A percentile compares a stretch with the other conserved stretches of the same genome.
These are phyloP conservation scores for Bos indicus DNA, from an alignment of 2,113 vertebrate species.

Conservation along the genomic window DNA sequence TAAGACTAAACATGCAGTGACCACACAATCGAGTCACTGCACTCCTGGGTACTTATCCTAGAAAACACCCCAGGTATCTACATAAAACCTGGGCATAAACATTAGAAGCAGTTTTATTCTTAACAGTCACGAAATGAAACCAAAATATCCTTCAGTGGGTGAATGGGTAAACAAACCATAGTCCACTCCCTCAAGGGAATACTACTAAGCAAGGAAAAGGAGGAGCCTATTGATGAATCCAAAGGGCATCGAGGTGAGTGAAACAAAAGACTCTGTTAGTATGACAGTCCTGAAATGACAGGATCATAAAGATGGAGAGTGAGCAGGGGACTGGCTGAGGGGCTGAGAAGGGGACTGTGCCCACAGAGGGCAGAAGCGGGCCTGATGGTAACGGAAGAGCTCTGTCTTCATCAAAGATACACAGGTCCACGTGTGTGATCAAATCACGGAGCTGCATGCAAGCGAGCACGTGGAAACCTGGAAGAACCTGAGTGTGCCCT, in stretches of 20 bases:
- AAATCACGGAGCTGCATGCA: background rate
- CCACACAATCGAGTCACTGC: background rate
- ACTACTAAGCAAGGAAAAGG: too few species aligned
- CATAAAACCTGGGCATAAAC: background rate
- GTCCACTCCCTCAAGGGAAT: background rate
- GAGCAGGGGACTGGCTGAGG: background rate
- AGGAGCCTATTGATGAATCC: accelerated
- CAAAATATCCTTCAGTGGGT: background rate
- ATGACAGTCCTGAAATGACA: background rate
- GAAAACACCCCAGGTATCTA: background rate
- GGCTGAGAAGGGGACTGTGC: background rate
- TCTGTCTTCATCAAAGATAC: background rate
- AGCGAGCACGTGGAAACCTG: accelerated
- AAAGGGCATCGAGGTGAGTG: background rate
- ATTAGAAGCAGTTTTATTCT: background rate
- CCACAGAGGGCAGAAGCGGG: background rate
- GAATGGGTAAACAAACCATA: background rate
- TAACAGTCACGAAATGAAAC: background rate
- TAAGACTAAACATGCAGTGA: background rate
- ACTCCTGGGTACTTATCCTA: background rate
- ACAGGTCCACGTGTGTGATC: background rate
- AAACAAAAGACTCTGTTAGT: background rate
- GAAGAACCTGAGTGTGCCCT: background rate
- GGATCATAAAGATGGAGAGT: too few species aligned
- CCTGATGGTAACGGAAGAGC: background rate